Conservation (phyloP, 2,888 invertebrate genomes). For the Homarus gammarus region DNA sequence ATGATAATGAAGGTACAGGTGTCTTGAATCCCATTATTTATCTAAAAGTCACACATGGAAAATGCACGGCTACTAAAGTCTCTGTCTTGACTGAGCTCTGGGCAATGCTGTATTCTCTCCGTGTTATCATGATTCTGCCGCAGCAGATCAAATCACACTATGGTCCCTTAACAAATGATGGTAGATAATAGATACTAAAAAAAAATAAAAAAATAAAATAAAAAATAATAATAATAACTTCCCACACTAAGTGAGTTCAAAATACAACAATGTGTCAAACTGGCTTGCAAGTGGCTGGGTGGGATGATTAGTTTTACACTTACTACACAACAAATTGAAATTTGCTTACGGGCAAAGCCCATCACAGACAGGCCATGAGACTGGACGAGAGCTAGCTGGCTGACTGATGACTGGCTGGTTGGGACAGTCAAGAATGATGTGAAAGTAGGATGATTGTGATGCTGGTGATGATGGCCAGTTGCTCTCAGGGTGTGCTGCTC, state of each 20-base stretch:
- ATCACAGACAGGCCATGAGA: constrained; percentile 67
- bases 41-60: constrained; percentile 40
- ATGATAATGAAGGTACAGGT: constrained; percentile 11
- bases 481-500: constrained; percentile 63
- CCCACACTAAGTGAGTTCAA: constrained; percentile 40
- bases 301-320: constrained; percentile 61
- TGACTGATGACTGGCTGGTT: constrained; percentile 52
- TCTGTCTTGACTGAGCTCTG: constrained; percentile 49
- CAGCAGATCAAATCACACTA: constrained; percentile 59
- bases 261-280: constrained; percentile 57
- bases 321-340: constrained; percentile 65
- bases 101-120: constrained; percentile 42
- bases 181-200: constrained; percentile 38
- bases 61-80: constrained; percentile 37
- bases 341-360: constrained; percentile 63
- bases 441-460: constrained; percentile 61
- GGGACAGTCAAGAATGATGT: constrained; percentile 54
- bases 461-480: constrained; percentile 59
- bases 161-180: constrained; percentile 69
- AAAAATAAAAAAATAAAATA: background rate
- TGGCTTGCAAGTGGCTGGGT: constrained; percentile 63
- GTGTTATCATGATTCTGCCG: constrained; percentile 25
- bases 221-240: background rate
- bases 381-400: constrained; percentile 67
- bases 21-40: constrained; percentile 21